Evolutionary conservation across 2,888 invertebrate species (phyloP).

Genomic region (Lycaena phlaeas): DNA sequence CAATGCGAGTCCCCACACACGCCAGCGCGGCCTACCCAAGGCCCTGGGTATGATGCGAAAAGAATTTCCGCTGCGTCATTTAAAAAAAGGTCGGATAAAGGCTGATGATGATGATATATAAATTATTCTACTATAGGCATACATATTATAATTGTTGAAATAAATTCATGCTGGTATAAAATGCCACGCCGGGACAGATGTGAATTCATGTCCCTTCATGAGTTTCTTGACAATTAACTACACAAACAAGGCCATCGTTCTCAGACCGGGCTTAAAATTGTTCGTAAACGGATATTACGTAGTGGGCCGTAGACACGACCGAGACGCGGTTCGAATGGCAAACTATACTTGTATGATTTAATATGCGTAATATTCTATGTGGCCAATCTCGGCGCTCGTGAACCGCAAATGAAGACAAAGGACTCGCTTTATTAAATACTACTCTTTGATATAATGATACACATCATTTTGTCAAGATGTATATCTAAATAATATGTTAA

Average conservation of each 20-base stretch:
- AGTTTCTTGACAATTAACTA: conserved; percentile 11
- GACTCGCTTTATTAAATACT: conserved; percentile 15
- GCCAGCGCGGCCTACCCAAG: no score
- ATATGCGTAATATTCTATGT: conserved; percentile 20
- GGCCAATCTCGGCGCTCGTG: conserved; percentile 13
- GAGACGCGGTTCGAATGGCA: conserved; percentile 37
- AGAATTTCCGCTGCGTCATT: not conserved
- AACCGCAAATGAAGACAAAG: conserved; percentile 19
- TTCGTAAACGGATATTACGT: conserved; percentile 8
- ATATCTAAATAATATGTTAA: not conserved
- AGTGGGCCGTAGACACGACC: conserved; percentile 32
- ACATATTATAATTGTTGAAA: not conserved
- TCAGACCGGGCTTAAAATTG: conserved; percentile 9
- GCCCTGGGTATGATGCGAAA: no score
- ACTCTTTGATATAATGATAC: no score
- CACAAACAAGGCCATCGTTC: conserved; percentile 28
- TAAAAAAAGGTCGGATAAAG: no score
- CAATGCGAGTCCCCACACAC: no score
- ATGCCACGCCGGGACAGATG: not conserved
- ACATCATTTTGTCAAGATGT: no score
- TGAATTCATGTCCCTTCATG: conserved; percentile 8
- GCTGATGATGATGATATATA: no score
- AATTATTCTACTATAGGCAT: not conserved
- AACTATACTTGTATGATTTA: conserved; percentile 36
- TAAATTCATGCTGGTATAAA: not conserved